phyloP scores from a whole-genome alignment of 1,140 invertebrate genomes.

The Drosophila simulans region DNA sequence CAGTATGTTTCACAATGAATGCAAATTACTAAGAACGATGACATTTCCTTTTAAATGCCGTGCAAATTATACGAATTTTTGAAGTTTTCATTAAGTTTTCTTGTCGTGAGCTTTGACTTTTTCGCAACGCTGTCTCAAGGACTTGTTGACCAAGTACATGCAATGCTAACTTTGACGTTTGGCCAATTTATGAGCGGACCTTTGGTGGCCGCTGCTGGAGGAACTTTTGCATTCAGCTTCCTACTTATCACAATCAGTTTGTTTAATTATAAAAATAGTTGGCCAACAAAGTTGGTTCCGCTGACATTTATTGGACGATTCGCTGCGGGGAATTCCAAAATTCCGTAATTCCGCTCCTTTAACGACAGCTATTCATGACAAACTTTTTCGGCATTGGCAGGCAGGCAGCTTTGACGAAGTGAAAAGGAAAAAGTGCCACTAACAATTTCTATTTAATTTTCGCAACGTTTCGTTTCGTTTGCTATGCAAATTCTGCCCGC shows the following conservation, averaged over 20 bases:
- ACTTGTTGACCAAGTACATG: slow-evolving; percentile 19
- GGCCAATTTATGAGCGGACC: slow-evolving; percentile 55
- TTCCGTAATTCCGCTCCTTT: slow-evolving; percentile 19
- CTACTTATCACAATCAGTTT: slow-evolving; percentile 73
- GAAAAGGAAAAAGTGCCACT: slow-evolving; percentile 63
- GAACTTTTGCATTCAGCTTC: slow-evolving; percentile 46
- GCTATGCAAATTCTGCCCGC: slow-evolving; percentile 69
- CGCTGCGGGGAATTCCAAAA: slow-evolving; percentile 11
- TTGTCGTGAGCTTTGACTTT: slow-evolving; percentile 9
- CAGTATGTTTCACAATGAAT: too few relatives aligned
- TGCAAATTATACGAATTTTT: background rate
- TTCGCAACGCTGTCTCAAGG: slow-evolving; percentile 36
- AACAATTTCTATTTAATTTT: slow-evolving; percentile 73
- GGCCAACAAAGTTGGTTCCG: slow-evolving; percentile 58
- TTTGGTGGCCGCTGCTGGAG: slow-evolving; percentile 19
- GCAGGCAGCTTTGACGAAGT: slow-evolving; percentile 52
- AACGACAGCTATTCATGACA: slow-evolving; percentile 56
- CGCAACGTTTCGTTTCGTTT: slow-evolving; percentile 68
- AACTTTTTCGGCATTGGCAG: slow-evolving; percentile 52
- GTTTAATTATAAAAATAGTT: slow-evolving; percentile 78
- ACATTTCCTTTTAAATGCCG: background rate
- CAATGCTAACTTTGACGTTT: slow-evolving; percentile 54
- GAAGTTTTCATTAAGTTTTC: slow-evolving; percentile 8
- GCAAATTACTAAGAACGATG: too few relatives aligned
- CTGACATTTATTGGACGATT: slow-evolving; percentile 72